These are phyloP conservation scores for Platichthys stellatus DNA, from an alignment of 2,113 vertebrate genomes.

Conservation along the genomic window DNA sequence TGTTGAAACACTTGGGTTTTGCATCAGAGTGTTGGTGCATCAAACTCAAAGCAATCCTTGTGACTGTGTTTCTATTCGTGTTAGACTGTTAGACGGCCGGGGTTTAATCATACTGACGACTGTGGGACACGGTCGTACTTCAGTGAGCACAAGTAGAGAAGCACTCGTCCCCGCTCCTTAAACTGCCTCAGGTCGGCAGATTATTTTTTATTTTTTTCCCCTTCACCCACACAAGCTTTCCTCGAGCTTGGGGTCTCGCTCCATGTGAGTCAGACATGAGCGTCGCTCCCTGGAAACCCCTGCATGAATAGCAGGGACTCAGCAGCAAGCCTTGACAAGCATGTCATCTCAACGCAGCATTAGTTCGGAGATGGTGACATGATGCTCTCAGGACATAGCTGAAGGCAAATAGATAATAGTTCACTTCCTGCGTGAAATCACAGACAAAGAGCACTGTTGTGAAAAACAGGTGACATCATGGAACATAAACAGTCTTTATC, in stretches of 20 bases:
- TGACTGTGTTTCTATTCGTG: slow-evolving; percentile 55
- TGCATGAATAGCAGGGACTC: slow-evolving; percentile 62
- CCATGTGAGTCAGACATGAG: slow-evolving; percentile 63
- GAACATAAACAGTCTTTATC: slow-evolving; percentile 24
- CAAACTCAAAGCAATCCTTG: slow-evolving; percentile 24
- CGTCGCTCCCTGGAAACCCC: slow-evolving; percentile 51
- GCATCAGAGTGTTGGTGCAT: slow-evolving; percentile 1
- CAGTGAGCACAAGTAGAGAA: slow-evolving; percentile 50
- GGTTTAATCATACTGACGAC: slow-evolving; percentile 46
- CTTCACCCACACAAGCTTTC: slow-evolving; percentile 44
- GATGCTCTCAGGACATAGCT: slow-evolving; percentile 62
- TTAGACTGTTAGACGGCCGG: slow-evolving; percentile 20
- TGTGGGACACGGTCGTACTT: slow-evolving; percentile 43
- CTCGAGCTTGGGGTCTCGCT: slow-evolving; percentile 54
- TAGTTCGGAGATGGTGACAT: slow-evolving; percentile 63
- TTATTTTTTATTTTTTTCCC: slow-evolving; percentile 2
- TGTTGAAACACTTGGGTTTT: not conserved
- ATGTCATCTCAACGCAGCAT: slow-evolving; percentile 60
- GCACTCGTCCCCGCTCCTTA: slow-evolving; percentile 32
- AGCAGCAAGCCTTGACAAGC: slow-evolving; percentile 76
- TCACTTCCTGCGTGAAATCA: slow-evolving; percentile 56
- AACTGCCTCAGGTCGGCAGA: slow-evolving; percentile 59
- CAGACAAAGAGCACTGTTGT: slow-evolving; percentile 47
- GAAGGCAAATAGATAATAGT: slow-evolving; percentile 60
- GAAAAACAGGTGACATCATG: slow-evolving; percentile 58